These are phyloP conservation scores for Erynnis tages DNA, from an alignment of 2,888 invertebrate species.

Conservation along the genomic window DNA sequence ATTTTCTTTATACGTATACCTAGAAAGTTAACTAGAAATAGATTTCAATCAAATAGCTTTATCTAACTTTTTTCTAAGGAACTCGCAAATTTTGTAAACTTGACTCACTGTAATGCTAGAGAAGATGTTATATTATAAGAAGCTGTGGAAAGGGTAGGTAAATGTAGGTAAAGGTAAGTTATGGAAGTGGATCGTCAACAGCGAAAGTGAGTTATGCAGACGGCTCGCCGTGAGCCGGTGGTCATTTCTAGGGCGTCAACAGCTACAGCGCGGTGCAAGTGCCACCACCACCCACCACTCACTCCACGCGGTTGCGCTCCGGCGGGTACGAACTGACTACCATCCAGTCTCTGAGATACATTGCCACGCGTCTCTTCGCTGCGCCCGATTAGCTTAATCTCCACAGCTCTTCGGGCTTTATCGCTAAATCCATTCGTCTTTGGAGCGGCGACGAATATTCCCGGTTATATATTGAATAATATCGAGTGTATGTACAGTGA, in stretches of 20 bases:
- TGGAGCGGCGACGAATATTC: constrained; percentile 4
- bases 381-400: constrained; percentile 27
- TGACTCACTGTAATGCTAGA: too few species aligned
- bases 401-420: constrained; percentile 21
- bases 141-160: too few species aligned
- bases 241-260: constrained; percentile 62
- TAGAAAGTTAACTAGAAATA: too few species aligned
- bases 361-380: constrained; percentile 36
- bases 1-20: too few species aligned
- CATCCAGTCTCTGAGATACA: constrained; percentile 28
- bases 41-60: too few species aligned
- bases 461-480: constrained; percentile 11
- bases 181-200: constrained; percentile 48
- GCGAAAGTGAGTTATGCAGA: constrained; percentile 65
- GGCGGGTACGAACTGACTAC: constrained; percentile 27
- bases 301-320: constrained; percentile 33
- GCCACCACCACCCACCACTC: constrained; percentile 31
- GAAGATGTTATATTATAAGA: too few species aligned
- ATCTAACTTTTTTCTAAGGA: too few species aligned
- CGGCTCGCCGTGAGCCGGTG: constrained; percentile 37
- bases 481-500: constrained; percentile 15
- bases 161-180: constrained; percentile 6
- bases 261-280: constrained; percentile 20
- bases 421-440: constrained; percentile 12
- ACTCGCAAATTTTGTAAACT: too few species aligned